Evolutionary conservation across 2,797 vertebrate species (phyloP).

Genomic region (Mareca strepera): DNA sequence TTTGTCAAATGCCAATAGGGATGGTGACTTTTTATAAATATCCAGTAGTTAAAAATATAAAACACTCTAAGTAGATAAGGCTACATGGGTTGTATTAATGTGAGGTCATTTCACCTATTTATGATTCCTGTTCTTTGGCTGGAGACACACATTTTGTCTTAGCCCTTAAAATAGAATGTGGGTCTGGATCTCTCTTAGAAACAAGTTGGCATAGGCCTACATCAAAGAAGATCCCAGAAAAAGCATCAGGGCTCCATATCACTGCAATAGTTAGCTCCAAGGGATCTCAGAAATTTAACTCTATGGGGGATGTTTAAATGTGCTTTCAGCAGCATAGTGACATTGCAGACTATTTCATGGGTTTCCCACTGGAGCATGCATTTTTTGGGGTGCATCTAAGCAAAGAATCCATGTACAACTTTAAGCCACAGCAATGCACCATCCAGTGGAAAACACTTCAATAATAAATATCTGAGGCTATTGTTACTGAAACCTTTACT

Average conservation of each 20-base stretch:
- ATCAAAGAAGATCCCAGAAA: conserved; percentile 16
- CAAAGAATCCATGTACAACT: not conserved
- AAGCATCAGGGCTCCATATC: not conserved
- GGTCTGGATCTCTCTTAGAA: conserved; percentile 10
- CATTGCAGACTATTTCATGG: not conserved
- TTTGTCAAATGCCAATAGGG: conserved; percentile 68
- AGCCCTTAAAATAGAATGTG: not conserved
- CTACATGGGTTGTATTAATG: not conserved
- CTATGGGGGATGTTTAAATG: not conserved
- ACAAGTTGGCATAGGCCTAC: not conserved
- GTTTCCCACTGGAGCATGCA: not conserved
- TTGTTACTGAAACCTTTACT: conserved; percentile 30
- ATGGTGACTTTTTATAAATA: conserved; percentile 68
- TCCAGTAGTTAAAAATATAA: conserved; percentile 56
- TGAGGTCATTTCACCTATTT: conserved; percentile 19
- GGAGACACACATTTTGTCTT: not conserved
- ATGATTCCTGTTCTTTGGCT: conserved; percentile 24
- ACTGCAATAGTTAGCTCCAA: not conserved
- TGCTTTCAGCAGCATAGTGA: not conserved
- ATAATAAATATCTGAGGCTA: not conserved
- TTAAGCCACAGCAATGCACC: not conserved
- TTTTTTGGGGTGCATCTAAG: not conserved
- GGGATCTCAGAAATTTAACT: not conserved
- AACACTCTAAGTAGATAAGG: conserved; percentile 25
- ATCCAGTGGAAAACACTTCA: conserved; percentile 14